Base-by-base conservation (phyloP, 2,797 vertebrate species). In the Phataginus tetradactyla region DNA sequence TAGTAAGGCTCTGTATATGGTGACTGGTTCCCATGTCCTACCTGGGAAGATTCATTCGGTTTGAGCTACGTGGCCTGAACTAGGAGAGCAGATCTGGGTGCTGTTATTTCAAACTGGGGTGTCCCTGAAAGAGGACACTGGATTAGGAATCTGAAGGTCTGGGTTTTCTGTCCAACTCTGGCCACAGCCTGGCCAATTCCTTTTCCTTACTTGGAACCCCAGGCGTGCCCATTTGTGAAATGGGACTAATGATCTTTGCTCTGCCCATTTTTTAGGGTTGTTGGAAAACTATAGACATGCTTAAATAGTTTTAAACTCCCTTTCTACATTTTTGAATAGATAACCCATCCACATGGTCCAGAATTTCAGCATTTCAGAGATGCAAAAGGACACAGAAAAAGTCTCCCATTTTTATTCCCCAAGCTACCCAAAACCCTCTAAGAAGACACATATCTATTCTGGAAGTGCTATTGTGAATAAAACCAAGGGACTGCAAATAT, bases 291-390 rank as follows among this genome's bases (percentile, higher is more conserved):
- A 7, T 39, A 11, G 37, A 64, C 23, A 20, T 55, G n/a, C 51
- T 84, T 96, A 64, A 71, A 77, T 8, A 12, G 29, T 61, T 80
- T 79, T 53, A 91, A 51, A 61, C 84, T 66, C n/a, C 51, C 86
- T 77, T 91, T 57, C 63, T 51, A 25, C 75, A 61, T 72, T 91
- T 86, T 78, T 83, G 63, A 83, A 86, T 83, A 77, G 55, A 37
- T 66, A 68, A 78, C 27, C 32, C 55, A 63, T 72, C 79, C 11
- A 63, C 53, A 1, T 53, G 49, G 37, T 49, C 93, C 63, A 88
- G 88, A 66, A 77, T 59, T 90, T 23, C 63, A 78, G 81, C 91
- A 77, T 83, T 63, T 91, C 34, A 14, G 25, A 80, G 49, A 80
- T 32, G 14, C 93, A 32, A 86, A 72, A 85, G 64, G n/a, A 14